A percentile compares a stretch with the other conserved stretches of the same genome.
Conservation (phyloP, 2,797 vertebrate genomes). For the Bradypodion pumilum region DNA sequence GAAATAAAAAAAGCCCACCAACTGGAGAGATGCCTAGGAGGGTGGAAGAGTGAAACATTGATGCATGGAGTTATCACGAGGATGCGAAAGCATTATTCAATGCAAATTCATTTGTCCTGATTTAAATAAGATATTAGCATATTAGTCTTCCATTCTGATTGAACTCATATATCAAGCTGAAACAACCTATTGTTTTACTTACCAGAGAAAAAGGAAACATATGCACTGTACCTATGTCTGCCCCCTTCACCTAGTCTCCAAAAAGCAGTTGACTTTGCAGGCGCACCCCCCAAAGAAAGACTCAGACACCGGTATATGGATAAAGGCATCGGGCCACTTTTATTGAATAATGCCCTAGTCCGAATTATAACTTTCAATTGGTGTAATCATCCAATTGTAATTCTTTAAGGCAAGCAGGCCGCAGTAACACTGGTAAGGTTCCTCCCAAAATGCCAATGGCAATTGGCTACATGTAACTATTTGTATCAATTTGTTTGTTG, state of each 20-base stretch:
- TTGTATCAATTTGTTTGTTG: too few species aligned
- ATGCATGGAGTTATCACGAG: conserved; percentile 44
- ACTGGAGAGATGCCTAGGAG: conserved; percentile 41
- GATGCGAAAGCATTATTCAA: conserved; percentile 27
- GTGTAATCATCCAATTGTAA: too few species aligned
- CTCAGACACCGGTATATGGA: too few species aligned
- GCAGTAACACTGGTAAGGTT: too few species aligned
- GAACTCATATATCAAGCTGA: conserved; percentile 30
- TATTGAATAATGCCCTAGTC: too few species aligned
- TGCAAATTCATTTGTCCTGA: conserved; percentile 45
- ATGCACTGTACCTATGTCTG: neutral
- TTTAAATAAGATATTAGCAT: conserved; percentile 54
- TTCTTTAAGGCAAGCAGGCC: too few species aligned
- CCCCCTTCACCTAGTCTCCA: conserved; percentile 24
- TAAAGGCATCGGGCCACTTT: too few species aligned
- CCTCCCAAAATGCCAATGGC: too few species aligned
- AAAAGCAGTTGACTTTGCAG: conserved; percentile 41
- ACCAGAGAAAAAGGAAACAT: conserved; percentile 33
- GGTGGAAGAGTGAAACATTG: conserved; percentile 13
- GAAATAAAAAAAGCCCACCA: conserved; percentile 57
- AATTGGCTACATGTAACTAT: too few species aligned
- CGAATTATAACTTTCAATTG: too few species aligned
- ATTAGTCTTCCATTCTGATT: conserved; percentile 19
- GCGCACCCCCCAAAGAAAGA: too few species aligned
- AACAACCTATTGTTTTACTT: conserved; percentile 52